Evolutionary conservation across 2,888 invertebrate genomes (phyloP), one percentile per base, ranked within the genome.

Genomic region (Eumacrocentrus americanus): DNA sequence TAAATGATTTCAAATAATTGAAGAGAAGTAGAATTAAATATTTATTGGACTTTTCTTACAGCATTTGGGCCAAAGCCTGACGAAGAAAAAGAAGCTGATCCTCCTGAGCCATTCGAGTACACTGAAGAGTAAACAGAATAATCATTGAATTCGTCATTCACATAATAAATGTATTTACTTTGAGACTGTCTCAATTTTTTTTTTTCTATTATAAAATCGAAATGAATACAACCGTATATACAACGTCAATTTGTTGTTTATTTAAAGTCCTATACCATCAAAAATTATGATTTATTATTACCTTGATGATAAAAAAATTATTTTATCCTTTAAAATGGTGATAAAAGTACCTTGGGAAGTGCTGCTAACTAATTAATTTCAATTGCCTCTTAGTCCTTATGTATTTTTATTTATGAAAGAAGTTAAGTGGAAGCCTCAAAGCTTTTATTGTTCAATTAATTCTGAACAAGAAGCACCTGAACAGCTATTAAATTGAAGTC

Each of bases 81-180:
- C 67, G 98, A 98, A 74, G 95, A 95, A 72, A 94, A 94, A 75
- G 98, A 98, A 82, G 96, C 98, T 0, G 95, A 95, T 74, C 95
- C 97, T 42, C 98, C 98, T 76, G 97, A 97, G 85, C 95, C 98
- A 66, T 98, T 98, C 80, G 96, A 97, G 83, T 98, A 93, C 83
- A 88, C 88, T 71, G 97, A 98, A 81, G 91, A 91, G 81, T 89
- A 86, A 84, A 68, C 44, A 35, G n/a, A n/a, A n/a, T n/a, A n/a
- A n/a, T 14, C 3, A 34, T 29, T 14, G 34, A 29, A 14, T n/a
- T 20, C 2, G 20, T 42, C 42, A 42, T 16, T 18, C 1, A 42
- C 11, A 6, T 40, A n/a, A n/a, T n/a, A n/a, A n/a, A n/a, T 12
- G 5, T 16, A 16, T 40, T 40, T 16, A 9, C 12, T 38, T 38